These are phyloP conservation scores for Drosophila meridionalis DNA, from an alignment of 2,888 invertebrate species.

Conservation along the genomic window DNA sequence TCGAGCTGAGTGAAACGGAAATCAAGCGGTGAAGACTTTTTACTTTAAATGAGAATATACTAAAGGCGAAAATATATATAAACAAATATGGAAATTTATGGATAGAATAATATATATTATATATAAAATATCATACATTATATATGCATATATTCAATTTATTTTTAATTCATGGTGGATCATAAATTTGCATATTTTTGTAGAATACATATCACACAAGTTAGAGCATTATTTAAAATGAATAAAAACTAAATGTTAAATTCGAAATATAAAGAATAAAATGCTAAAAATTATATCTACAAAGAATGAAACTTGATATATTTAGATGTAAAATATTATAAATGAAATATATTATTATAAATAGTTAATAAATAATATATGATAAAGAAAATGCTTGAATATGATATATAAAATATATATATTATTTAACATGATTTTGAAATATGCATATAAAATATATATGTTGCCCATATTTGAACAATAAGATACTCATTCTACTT, in stretches of 20 bases:
- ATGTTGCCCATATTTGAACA: not conserved
- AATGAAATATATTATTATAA: no score
- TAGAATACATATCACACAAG: not conserved
- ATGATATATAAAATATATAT: no score
- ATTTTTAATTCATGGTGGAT: not conserved
- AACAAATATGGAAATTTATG: not conserved
- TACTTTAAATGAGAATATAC: constrained; percentile 3
- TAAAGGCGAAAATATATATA: not conserved
- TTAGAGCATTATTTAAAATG: not conserved
- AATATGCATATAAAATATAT: not conserved
- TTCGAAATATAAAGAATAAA: no score
- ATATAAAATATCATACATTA: not conserved
- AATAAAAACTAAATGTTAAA: not conserved
- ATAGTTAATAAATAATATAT: no score
- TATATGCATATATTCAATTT: no score
- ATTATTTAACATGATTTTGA: not conserved
- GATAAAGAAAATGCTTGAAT: no score
- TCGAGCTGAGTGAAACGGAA: constrained; percentile 52
- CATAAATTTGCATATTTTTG: not conserved
- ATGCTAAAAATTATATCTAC: no score
- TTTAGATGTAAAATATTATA: no score
- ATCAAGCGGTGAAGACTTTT: constrained; percentile 31
- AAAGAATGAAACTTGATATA: no score
- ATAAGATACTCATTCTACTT: not conserved
- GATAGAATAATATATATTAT: not conserved